Percentiles rank a stretch among this genome's conserved stretches.
These are phyloP conservation scores for Chelon auratus DNA, from an alignment of 2,797 vertebrate species.

Conservation along the genomic window DNA sequence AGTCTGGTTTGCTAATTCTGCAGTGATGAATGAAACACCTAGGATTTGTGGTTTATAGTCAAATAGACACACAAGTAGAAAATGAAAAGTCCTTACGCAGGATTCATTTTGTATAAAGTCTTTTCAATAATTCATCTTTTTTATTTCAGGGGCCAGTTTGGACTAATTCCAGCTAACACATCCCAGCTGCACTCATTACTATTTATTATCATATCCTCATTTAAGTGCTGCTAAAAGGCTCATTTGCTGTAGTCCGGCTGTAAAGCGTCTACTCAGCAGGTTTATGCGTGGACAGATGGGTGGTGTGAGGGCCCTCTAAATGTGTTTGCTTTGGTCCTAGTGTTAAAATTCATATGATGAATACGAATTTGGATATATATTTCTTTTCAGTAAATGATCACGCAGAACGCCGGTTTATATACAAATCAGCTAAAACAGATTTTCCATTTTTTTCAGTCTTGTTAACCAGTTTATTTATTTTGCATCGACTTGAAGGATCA, in stretches of 20 bases:
- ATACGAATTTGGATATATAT: background rate
- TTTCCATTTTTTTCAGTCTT: background rate
- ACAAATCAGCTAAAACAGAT: too few relatives aligned
- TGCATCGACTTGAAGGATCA: background rate
- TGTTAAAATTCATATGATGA: background rate
- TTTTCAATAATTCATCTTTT: constrained; percentile 3
- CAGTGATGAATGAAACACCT: background rate
- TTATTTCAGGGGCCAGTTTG: background rate
- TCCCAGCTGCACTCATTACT: background rate
- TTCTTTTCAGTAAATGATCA: background rate
- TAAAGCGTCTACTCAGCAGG: constrained; percentile 9
- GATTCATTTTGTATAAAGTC: background rate
- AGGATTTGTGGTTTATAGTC: background rate
- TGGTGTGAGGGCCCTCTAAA: background rate
- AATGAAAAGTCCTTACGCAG: background rate
- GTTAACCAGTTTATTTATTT: background rate
- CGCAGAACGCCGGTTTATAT: background rate
- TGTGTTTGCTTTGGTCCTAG: background rate
- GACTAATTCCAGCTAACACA: constrained; percentile 1
- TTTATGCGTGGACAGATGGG: constrained; percentile 1
- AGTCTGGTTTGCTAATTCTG: background rate
- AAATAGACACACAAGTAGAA: background rate
- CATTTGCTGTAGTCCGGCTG: background rate
- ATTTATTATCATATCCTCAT: background rate
- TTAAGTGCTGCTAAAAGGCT: constrained; percentile 2